A percentile compares a stretch with the other conserved stretches of the same genome.
Evolutionary conservation across 2,888 invertebrate genomes (phyloP).

Genomic region (Romanomermis culicivorax): DNA sequence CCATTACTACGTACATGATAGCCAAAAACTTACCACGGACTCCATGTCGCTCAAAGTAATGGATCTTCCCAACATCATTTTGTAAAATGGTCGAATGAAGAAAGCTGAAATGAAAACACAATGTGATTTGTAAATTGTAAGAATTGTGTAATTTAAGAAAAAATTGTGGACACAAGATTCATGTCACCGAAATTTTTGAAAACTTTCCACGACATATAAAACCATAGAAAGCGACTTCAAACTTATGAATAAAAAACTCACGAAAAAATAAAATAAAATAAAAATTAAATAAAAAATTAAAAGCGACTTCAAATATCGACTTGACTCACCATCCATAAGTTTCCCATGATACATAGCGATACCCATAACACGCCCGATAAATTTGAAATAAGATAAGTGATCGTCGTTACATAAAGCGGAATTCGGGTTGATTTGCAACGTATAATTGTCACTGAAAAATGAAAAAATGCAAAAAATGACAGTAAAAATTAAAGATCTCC

Average conservation of each 20-base stretch:
- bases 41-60: slow-evolving; percentile 95
- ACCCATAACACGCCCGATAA: slow-evolving; percentile 88
- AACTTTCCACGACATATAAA: not conserved
- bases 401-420: slow-evolving; percentile 94
- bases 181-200: not conserved
- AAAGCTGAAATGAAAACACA: slow-evolving; percentile 59
- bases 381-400: slow-evolving; percentile 90
- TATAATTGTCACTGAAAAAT: slow-evolving; percentile 66
- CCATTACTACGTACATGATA: too few relatives aligned
- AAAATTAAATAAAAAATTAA: not conserved
- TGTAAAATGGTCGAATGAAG: slow-evolving; percentile 97
- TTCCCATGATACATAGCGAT: slow-evolving; percentile 99
- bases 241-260: not conserved
- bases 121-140: not conserved
- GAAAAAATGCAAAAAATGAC: slow-evolving; percentile 5
- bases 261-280: slow-evolving; percentile 7
- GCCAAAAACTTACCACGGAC: slow-evolving; percentile 45
- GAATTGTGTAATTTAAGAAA: not conserved
- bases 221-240: not conserved
- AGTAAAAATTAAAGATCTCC: slow-evolving; percentile 31
- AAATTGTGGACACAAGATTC: too few relatives aligned
- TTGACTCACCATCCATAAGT: slow-evolving; percentile 61
- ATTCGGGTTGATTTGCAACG: slow-evolving; percentile 91
- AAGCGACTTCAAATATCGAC: not conserved
- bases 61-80: slow-evolving; percentile 90